These are phyloP conservation scores for Cotesia typhae DNA, from an alignment of 1,140 invertebrate species.

Conservation along the genomic window DNA sequence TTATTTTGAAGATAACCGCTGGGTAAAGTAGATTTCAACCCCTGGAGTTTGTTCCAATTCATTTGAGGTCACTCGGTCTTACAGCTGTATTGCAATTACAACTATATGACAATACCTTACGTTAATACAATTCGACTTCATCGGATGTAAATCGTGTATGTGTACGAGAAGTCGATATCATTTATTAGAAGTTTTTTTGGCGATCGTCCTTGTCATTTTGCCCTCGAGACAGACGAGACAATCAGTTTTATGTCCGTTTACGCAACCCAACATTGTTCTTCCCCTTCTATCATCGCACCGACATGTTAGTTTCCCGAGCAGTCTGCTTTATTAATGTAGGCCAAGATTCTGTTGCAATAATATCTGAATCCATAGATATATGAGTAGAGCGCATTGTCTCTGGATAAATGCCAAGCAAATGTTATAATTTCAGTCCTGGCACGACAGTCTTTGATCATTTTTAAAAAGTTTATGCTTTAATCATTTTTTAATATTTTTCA, in stretches of 20 bases:
- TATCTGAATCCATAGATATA: conserved; percentile 37
- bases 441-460: neutral
- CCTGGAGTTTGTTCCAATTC: conserved; percentile 10
- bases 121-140: neutral
- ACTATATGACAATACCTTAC: neutral
- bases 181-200: neutral
- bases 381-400: conserved; percentile 38
- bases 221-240: conserved; percentile 23
- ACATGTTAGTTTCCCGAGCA: conserved; percentile 20
- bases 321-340: conserved; percentile 46
- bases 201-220: conserved; percentile 23
- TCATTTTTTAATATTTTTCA: too few species aligned
- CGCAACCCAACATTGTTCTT: conserved; percentile 33
- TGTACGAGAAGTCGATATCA: neutral
- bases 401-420: conserved; percentile 52
- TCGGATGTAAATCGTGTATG: neutral
- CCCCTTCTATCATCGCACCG: conserved; percentile 26
- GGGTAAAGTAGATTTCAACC: neutral
- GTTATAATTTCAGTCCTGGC: conserved; percentile 55
- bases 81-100: neutral
- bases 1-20: too few species aligned
- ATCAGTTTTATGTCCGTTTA: conserved; percentile 25
- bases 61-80: conserved; percentile 55
- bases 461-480: too few species aligned
- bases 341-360: conserved; percentile 54